A percentile compares a stretch with the other conserved stretches of the same genome.
These are phyloP conservation scores for Trachelus stipa DNA, from an alignment of 2,888 invertebrate genomes.

Conservation along the genomic window DNA sequence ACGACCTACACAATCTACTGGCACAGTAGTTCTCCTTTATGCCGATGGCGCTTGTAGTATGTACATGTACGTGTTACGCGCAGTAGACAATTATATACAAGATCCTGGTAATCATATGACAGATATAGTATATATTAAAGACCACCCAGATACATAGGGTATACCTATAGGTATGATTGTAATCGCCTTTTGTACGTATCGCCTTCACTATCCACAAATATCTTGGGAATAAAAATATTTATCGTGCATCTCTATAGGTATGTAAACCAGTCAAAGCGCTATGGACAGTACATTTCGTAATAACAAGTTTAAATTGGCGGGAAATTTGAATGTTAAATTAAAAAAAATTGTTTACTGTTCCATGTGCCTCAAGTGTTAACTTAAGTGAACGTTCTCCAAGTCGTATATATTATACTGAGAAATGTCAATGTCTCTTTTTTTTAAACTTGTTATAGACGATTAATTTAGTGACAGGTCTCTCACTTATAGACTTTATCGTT, in stretches of 20 bases:
- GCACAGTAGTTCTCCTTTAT: neutral
- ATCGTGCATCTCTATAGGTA: neutral
- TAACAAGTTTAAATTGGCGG: neutral
- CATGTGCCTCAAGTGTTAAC: no score
- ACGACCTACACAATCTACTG: neutral
- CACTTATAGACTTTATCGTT: no score
- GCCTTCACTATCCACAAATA: neutral
- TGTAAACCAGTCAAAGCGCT: neutral
- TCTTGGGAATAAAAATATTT: neutral
- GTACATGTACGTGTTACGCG: neutral
- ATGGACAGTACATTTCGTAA: neutral
- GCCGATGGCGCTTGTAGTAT: neutral
- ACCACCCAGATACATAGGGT: neutral
- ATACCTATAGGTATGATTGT: neutral
- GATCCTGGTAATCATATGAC: neutral
- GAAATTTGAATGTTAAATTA: neutral
- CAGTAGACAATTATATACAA: neutral
- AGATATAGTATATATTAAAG: neutral
- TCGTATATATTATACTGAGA: no score
- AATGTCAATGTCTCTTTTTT: no score
- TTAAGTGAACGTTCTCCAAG: no score
- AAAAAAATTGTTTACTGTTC: neutral
- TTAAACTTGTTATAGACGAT: no score
- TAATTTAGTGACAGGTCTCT: no score
- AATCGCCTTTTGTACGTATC: neutral